Evolutionary conservation across 2,797 vertebrate species (phyloP), one percentile per base, ranked within the genome.

Genomic region (Acanthurus tractus): DNA sequence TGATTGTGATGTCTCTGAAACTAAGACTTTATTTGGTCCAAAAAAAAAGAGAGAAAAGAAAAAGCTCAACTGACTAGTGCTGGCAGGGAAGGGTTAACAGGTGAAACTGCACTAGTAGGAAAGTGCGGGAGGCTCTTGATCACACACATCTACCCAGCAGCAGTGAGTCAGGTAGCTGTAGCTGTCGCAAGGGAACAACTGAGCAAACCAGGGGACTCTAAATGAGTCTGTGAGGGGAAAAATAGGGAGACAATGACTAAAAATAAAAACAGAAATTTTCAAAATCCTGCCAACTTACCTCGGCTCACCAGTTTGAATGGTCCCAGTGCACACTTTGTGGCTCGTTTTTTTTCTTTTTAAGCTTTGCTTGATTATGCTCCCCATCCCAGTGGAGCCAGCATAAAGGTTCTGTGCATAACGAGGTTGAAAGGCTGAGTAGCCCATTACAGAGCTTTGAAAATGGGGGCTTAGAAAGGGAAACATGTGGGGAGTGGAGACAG

Each of bases 241-340:
- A 90, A 76, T 57, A 61, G 58, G 82, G 74, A 92, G 74, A 84
- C 61, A 74, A 58, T 76, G 46, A 81, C 53, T 53, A 36, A 82
- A 64, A 85, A 70, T 45, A 44, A 64, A 48, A 68, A 20, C 3
- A 3, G 8, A 75, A 71, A 15, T 86, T 82, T 86, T 70, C 72
- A 72, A 85, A 82, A 71, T 58, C 46, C 64, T 50, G 57, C 14
- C 44, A 8, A 70, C 82, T 93, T 91, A 96, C 93, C 95, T 96
- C 52, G 79, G 85, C 74, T 84, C 90, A 14, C 84, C 72, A 42
- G 84, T 86, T 78, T 82, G 80, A 71, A 38, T 8, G 3, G 62
- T 44, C 52, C 59, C 75, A 9, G 66, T 68, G 34, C 89, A 74
- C 0, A 20, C 65, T 55, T 61, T 80, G 42, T 82, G 88, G 59